These are phyloP conservation scores for Labia minor DNA, from an alignment of 2,888 invertebrate species.

Conservation along the genomic window DNA sequence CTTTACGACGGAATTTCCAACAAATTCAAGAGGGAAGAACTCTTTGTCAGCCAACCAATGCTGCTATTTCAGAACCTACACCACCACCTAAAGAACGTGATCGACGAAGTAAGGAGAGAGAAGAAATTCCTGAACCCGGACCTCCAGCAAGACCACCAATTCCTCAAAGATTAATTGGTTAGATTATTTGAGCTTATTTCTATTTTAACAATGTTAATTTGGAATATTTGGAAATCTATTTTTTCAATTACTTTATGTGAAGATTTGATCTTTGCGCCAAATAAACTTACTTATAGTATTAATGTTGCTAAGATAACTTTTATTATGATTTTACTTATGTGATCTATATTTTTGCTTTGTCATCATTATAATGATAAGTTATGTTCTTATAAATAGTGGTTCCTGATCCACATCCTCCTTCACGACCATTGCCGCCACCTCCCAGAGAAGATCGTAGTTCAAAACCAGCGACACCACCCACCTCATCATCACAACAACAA, in stretches of 20 bases:
- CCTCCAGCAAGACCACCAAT: slow-evolving; percentile 73
- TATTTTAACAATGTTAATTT: too few species aligned
- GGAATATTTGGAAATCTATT: too few species aligned
- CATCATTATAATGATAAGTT: too few species aligned
- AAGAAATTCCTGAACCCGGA: slow-evolving; percentile 61
- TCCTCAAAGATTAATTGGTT: slow-evolving; percentile 73
- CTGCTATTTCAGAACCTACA: not conserved
- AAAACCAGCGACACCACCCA: slow-evolving; percentile 33
- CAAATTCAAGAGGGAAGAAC: slow-evolving; percentile 64
- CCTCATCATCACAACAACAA: slow-evolving; percentile 42
- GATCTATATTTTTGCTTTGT: too few species aligned
- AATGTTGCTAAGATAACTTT: too few species aligned
- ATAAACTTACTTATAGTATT: too few species aligned
- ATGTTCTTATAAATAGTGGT: slow-evolving; percentile 45
- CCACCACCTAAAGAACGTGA: not conserved
- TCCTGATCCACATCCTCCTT: slow-evolving; percentile 73
- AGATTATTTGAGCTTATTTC: slow-evolving; percentile 20
- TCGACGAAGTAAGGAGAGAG: slow-evolving; percentile 35
- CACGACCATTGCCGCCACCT: slow-evolving; percentile 74
- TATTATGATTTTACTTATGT: too few species aligned
- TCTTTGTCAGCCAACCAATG: not conserved
- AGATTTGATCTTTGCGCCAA: too few species aligned
- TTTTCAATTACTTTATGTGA: not conserved
- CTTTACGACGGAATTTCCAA: slow-evolving; percentile 92
- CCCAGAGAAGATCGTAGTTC: slow-evolving; percentile 50